Evolutionary conservation across 2,797 vertebrate genomes (phyloP), one percentile per base, ranked within the genome.

Genomic region (Melanotaenia trifasciata): DNA sequence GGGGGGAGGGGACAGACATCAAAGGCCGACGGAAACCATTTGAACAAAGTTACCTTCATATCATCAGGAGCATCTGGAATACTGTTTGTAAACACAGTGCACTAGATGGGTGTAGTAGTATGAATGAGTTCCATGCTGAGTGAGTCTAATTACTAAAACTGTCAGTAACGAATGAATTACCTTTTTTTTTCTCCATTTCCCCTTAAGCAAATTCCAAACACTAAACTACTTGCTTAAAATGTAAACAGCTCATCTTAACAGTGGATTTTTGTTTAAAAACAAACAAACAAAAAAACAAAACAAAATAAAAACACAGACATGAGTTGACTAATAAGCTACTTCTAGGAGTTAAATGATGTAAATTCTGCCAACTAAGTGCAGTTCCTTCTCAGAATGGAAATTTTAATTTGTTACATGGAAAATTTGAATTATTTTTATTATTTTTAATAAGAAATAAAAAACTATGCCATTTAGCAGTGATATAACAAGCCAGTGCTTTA

Each of bases 11-110:
- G 86, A 92, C 86, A 92, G 87, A 93, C 80, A 93, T 60, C 80
- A 91, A 73, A 91, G 85, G 91, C 90, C 85, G 77, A 86, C 74
- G 86, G 86, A 91, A 88, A 93, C 90, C 89, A 93, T 67, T 89
- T 64, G 90, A 66, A 91, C 84, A 91, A 67, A 90, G 83, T 92
- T 84, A 93, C 77, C 92, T 91, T 93, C 78, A 86, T 78, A 78
- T 84, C 56, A 76, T 75, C 57, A 72, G 63, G 63, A 64, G 50
- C 28, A 22, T 58, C 79, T 28, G 53, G 28, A 65, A 70, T 58
- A 59, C 69, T 76, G 58, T 73, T 53, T 84, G 61, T 59, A 47
- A 77, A 76, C 67, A 85, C 51, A 72, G 67, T 51, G 45, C 64
- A 43, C 66, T 66, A 9, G 28, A 81, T 54, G 67, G 36, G n/a